A percentile compares a stretch with the other conserved stretches of the same genome.
Conservation (phyloP, 2,797 vertebrate genomes). For the Antrozous pallidus region DNA sequence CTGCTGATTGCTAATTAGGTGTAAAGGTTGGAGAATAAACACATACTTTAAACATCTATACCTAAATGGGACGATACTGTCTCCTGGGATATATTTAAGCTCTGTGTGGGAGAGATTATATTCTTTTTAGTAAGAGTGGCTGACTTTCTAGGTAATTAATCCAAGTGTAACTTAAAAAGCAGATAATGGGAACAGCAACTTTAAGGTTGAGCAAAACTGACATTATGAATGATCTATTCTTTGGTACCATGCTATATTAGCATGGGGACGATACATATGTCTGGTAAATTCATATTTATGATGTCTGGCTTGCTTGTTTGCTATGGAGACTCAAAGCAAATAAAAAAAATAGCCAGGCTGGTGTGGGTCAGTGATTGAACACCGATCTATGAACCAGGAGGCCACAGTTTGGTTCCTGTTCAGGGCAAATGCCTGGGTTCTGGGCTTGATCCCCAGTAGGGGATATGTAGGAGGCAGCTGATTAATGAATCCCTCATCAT, state of each 20-base stretch:
- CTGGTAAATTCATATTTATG: background rate
- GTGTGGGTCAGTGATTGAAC: no score
- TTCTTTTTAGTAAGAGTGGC: slow-evolving; percentile 32
- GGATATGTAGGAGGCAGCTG: no score
- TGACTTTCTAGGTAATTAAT: slow-evolving; percentile 50
- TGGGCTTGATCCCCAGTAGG: no score
- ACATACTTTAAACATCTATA: slow-evolving; percentile 62
- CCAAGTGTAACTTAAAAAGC: background rate
- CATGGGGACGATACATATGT: background rate
- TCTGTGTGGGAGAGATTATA: background rate
- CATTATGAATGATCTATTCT: background rate
- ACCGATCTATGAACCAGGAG: no score
- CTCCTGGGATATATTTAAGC: slow-evolving; percentile 44
- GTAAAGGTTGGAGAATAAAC: slow-evolving; percentile 70
- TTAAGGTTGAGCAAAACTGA: background rate
- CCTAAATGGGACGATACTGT: slow-evolving; percentile 65
- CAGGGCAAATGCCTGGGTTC: no score
- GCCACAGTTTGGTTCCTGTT: no score
- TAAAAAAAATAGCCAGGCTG: background rate
- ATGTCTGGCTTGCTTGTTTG: background rate
- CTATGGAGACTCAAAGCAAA: background rate
- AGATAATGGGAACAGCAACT: background rate
- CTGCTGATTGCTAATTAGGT: slow-evolving; percentile 74
- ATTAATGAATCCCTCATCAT: no score
- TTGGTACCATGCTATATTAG: background rate